Conservation (phyloP, 2,113 vertebrate species). For the Cyrtonyx montezumae region DNA sequence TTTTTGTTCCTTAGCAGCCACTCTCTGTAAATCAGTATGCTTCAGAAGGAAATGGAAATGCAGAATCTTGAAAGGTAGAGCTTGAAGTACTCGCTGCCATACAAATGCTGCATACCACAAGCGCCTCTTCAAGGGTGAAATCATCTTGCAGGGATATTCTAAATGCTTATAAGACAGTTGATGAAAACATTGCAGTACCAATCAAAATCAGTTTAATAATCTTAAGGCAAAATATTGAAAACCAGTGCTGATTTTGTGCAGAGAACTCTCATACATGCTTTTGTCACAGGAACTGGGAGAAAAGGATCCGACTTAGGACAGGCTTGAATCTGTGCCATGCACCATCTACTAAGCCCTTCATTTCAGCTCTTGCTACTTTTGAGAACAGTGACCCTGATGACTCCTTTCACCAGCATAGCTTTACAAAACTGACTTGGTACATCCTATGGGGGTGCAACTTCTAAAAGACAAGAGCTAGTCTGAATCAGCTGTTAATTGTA, state of each 20-base stretch:
- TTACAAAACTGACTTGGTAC: slow-evolving; percentile 40
- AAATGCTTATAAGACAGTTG: rapidly evolving
- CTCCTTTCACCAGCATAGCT: background rate
- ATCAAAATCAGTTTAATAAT: background rate
- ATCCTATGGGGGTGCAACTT: background rate
- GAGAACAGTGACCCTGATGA: slow-evolving; percentile 41
- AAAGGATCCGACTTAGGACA: background rate
- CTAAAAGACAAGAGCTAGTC: background rate
- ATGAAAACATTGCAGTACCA: background rate
- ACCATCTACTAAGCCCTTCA: slow-evolving; percentile 30
- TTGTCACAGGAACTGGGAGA: background rate
- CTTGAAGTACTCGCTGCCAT: background rate
- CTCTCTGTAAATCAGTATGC: background rate
- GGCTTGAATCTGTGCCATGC: background rate
- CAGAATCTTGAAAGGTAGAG: background rate
- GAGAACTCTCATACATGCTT: background rate
- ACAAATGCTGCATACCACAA: background rate
- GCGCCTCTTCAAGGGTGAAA: background rate
- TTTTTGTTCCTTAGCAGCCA: background rate
- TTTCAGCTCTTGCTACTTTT: slow-evolving; percentile 28
- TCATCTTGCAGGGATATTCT: background rate
- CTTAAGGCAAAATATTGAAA: slow-evolving; percentile 8
- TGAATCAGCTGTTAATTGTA: slow-evolving; percentile 59
- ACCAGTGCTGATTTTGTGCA: background rate
- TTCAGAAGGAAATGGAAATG: background rate